Evolutionary conservation across 2,888 invertebrate genomes (phyloP).

Genomic region (Dasysyrphus tricinctus): DNA sequence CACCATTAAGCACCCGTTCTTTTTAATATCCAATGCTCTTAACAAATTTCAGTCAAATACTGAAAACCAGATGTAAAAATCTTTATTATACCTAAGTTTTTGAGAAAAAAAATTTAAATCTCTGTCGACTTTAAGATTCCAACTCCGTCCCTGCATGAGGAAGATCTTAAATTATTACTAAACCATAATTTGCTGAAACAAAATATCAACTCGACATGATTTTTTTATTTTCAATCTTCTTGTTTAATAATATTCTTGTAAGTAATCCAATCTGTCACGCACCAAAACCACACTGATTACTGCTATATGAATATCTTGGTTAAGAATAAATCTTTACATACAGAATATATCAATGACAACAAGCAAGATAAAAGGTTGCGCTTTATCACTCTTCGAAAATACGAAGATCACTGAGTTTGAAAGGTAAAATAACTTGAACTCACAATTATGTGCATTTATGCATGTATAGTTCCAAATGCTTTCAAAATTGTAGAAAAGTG

Average conservation of each 20-base stretch:
- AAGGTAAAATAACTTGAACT: neutral
- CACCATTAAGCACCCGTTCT: no score
- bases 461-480: neutral
- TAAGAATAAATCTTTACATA: neutral
- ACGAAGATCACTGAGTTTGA: constrained; percentile 3
- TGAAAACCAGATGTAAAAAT: no score
- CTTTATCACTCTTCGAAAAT: neutral
- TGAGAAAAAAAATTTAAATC: no score
- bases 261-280: constrained; percentile 31
- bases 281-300: constrained; percentile 33
- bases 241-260: neutral
- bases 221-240: neutral
- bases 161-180: constrained; percentile 4
- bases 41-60: no score
- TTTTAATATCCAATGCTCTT: no score
- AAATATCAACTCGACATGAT: neutral
- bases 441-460: neutral
- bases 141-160: neutral
- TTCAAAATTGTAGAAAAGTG: constrained; percentile 38
- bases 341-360: constrained; percentile 14
- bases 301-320: constrained; percentile 22
- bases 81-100: no score
- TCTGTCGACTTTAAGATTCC: neutral
- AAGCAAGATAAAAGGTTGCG: neutral
- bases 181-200: neutral